Percentiles rank a stretch among this genome's conserved stretches.
Conservation (phyloP, 2,888 invertebrate genomes). For the Megalurothrips usitatus region DNA sequence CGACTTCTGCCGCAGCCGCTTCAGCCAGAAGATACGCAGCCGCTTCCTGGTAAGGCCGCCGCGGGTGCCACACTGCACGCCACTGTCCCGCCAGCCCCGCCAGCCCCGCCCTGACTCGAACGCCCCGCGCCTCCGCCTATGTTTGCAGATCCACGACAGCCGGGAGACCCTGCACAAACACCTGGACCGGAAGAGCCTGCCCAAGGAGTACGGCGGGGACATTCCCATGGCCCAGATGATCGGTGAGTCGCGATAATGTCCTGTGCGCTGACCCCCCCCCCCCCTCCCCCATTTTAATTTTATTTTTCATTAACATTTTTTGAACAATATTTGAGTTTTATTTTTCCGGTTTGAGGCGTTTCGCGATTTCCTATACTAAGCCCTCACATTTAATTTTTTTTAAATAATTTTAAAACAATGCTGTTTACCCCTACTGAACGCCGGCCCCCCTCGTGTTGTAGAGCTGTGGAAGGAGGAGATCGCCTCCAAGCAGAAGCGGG, state of each 20-base stretch:
- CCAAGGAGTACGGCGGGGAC: constrained; percentile 65
- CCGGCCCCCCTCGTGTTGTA: constrained; percentile 41
- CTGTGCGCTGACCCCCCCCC: neutral
- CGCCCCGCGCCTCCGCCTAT: too few relatives aligned
- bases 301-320: too few relatives aligned
- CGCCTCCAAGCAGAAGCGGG: constrained; percentile 53
- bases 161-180: constrained; percentile 55
- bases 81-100: too few relatives aligned
- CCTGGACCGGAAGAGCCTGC: constrained; percentile 59
- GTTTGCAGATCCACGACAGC: constrained; percentile 54
- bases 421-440: neutral
- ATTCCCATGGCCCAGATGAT: constrained; percentile 68
- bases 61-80: too few relatives aligned
- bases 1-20: constrained; percentile 64
- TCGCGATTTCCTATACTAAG: too few relatives aligned
- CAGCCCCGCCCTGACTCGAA: too few relatives aligned
- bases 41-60: constrained; percentile 55
- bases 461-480: constrained; percentile 69
- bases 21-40: constrained; percentile 66
- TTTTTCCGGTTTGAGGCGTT: too few relatives aligned
- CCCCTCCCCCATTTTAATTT: constrained; percentile 10
- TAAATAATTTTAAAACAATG: constrained; percentile 13
- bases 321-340: too few relatives aligned
- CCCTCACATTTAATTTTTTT: neutral
- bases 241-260: constrained; percentile 39